A percentile compares a stretch with the other conserved stretches of the same genome.
phyloP scores from a whole-genome alignment of 2,888 invertebrate genomes.

The Congeria kusceri region DNA sequence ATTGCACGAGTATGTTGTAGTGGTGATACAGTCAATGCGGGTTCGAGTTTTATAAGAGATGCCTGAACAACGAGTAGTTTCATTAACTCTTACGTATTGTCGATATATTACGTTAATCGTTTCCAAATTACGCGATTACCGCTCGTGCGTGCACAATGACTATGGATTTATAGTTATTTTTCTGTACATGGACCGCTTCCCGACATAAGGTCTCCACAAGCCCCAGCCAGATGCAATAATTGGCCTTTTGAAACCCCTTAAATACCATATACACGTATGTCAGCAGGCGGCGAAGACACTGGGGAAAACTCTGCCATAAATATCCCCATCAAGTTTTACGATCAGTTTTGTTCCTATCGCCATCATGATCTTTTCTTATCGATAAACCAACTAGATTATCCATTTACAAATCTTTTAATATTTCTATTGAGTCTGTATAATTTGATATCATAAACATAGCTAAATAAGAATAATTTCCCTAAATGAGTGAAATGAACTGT shows the following conservation, averaged over 20 bases:
- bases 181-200: background rate
- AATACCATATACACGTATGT: conserved; percentile 4
- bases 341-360: conserved; percentile 43
- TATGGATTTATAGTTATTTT: background rate
- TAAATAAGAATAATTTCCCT: conserved; percentile 14
- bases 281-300: background rate
- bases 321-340: conserved; percentile 28
- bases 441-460: conserved; percentile 31
- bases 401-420: conserved; percentile 47
- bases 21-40: no score
- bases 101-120: no score
- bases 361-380: conserved; percentile 54
- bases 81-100: no score
- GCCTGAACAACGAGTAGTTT: no score
- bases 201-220: background rate
- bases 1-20: no score
- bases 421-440: conserved; percentile 49
- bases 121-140: background rate
- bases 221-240: background rate
- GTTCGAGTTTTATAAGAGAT: no score
- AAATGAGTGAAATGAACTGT: conserved; percentile 22
- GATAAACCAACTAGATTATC: conserved; percentile 45
- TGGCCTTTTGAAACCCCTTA: background rate
- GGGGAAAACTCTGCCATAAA: background rate
- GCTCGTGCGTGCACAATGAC: conserved; percentile 1